These are phyloP conservation scores for Megalopta genalis DNA, from an alignment of 1,140 invertebrate genomes.

Conservation along the genomic window DNA sequence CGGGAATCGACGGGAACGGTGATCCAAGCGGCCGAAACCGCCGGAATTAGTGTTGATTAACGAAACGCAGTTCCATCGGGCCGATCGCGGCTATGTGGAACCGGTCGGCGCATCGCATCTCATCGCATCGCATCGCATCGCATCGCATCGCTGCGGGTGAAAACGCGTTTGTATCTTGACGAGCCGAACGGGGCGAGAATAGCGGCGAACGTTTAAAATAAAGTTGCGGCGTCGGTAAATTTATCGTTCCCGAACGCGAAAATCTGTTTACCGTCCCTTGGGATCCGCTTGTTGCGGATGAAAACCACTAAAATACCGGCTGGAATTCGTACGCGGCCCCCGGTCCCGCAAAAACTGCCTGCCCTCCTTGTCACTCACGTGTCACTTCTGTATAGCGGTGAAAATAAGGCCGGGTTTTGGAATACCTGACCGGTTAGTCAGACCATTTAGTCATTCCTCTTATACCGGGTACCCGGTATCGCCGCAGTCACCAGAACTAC, in stretches of 20 bases:
- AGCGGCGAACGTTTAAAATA: slow-evolving; percentile 47
- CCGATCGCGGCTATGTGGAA: too few species aligned
- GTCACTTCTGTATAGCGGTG: slow-evolving; percentile 59
- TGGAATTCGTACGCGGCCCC: slow-evolving; percentile 29
- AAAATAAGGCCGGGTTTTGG: slow-evolving; percentile 69
- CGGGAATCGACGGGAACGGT: too few species aligned
- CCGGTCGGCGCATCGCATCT: too few species aligned
- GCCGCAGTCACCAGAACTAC: slow-evolving; percentile 52
- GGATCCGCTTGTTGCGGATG: slow-evolving; percentile 28
- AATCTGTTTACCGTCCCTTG: slow-evolving; percentile 41
- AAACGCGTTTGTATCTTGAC: slow-evolving; percentile 23
- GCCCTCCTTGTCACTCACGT: slow-evolving; percentile 52
- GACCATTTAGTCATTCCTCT: slow-evolving; percentile 71
- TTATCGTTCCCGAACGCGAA: slow-evolving; percentile 41
- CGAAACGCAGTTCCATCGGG: too few species aligned
- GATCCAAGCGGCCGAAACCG: too few species aligned
- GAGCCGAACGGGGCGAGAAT: slow-evolving; percentile 35
- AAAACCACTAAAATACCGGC: slow-evolving; percentile 45
- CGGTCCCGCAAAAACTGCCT: slow-evolving; percentile 14
- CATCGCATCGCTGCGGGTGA: not conserved
- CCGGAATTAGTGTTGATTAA: too few species aligned
- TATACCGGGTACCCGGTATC: slow-evolving; percentile 64
- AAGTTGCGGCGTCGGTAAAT: slow-evolving; percentile 40
- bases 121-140: too few species aligned
- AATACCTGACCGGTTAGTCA: slow-evolving; percentile 69